A percentile compares a stretch with the other conserved stretches of the same genome.
phyloP scores from a whole-genome alignment of 2,797 vertebrate genomes.

The Balearica regulorum region DNA sequence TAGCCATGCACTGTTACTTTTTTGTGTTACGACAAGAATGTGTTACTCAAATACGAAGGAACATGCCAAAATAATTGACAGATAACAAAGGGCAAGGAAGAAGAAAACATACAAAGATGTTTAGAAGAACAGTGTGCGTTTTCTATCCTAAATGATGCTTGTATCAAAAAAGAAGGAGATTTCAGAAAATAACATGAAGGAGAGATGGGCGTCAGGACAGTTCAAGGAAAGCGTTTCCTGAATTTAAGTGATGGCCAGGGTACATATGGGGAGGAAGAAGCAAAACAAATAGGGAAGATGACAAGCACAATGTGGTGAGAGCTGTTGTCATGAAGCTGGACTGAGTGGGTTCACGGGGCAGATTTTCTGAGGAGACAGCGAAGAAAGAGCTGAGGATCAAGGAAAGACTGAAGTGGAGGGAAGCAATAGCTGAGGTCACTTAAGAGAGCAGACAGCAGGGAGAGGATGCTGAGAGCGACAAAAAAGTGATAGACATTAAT shows the following conservation, averaged over 20 bases:
- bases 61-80: background rate
- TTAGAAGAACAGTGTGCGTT: rapidly evolving
- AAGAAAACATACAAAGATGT: background rate
- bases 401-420: conserved; percentile 13
- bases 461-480: conserved; percentile 41
- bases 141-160: background rate
- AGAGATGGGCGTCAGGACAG: background rate
- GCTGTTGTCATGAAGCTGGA: background rate
- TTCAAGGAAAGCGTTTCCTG: background rate
- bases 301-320: background rate
- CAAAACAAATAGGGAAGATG: background rate
- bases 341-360: background rate
- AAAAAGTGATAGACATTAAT: conserved; percentile 53
- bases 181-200: background rate
- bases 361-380: background rate
- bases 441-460: conserved; percentile 6
- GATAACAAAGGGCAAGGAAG: background rate
- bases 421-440: conserved; percentile 38
- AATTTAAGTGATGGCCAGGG: background rate
- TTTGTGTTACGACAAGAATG: background rate
- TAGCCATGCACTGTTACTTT: background rate
- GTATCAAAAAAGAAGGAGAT: background rate
- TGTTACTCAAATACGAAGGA: background rate
- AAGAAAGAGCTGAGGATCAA: conserved; percentile 35
- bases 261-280: background rate